Base-by-base conservation (phyloP, 2,888 invertebrate genomes). In the Nemoura dubitans region DNA sequence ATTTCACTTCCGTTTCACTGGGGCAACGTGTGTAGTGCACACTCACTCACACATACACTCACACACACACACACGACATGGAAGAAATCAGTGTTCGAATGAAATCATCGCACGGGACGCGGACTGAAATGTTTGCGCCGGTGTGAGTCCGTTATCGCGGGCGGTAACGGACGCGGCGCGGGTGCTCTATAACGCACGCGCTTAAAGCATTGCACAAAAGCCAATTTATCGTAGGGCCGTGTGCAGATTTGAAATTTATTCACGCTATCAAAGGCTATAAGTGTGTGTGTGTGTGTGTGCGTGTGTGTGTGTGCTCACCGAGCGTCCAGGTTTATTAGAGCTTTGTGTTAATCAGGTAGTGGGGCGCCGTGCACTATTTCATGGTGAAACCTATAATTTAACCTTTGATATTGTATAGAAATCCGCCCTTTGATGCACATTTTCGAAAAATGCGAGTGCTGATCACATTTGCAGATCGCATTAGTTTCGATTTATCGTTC, bases 381-480 rank as follows among this genome's bases (percentile, higher is more conserved):
- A 78, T 26, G 16, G n/a, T 7, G 14, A 26, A 78, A 27, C 78
- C 28, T 28, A 16, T 78, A 78, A 27, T 78, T 78, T 28, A 78
- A 78, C 78, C 78, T 78, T 78, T 78, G 78, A 78, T 78, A 78
- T 27, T 78, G 78, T 78, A 78, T 78, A 26, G 28, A 26, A 78
- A 26, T 26, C 78, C 1, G 16, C 5, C 78, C 26, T 78, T 78
- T 78, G 78, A 59, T 59, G 59, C 59, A 59, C 59, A 59, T 59
- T 59, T 59, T 21, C 21, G 16, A 59, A 59, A 59, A 59, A 21
- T 21, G 21, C 59, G 59, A 16, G 21, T 59, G 59, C 2, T 59
- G 59, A 59, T 59, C 59, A 59, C 59, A 59, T 59, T 59, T 59
- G 21, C 14, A 59, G 14, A 59, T 59, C 59, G 59, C 59, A 59